phyloP scores from a whole-genome alignment of 2,888 invertebrate genomes.

The Acanthosepion esculentum region DNA sequence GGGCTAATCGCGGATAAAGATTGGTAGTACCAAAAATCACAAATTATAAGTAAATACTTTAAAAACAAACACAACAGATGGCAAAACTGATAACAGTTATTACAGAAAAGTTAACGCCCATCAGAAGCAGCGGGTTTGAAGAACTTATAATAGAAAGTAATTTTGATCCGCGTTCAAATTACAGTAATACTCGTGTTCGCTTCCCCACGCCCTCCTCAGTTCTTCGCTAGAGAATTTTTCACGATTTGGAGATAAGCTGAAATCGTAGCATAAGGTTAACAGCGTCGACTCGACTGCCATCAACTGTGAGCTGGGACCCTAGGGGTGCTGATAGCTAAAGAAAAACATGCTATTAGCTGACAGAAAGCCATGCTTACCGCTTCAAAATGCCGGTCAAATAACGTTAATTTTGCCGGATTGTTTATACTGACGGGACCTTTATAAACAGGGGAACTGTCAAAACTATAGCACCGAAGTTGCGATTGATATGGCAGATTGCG shows the following conservation, averaged over 20 bases:
- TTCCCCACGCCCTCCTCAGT: background rate
- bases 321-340: conserved; percentile 42
- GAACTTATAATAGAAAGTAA: background rate
- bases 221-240: background rate
- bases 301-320: background rate
- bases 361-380: conserved; percentile 35
- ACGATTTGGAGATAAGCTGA: background rate
- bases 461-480: conserved; percentile 41
- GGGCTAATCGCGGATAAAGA: too few relatives aligned
- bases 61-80: too few relatives aligned
- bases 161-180: background rate
- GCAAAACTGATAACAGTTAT: too few relatives aligned
- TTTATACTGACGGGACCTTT: conserved; percentile 43
- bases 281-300: background rate
- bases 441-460: conserved; percentile 45
- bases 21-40: too few relatives aligned
- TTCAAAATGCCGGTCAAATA: conserved; percentile 39
- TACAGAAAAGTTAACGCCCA: too few relatives aligned
- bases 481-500: conserved; percentile 43
- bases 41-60: too few relatives aligned
- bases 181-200: background rate
- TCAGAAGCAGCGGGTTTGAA: background rate
- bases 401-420: conserved; percentile 44
- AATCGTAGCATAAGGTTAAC: conserved; percentile 34
- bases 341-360: conserved; percentile 42